Conservation (phyloP, 2,888 invertebrate species). For the Litoditis marina region DNA sequence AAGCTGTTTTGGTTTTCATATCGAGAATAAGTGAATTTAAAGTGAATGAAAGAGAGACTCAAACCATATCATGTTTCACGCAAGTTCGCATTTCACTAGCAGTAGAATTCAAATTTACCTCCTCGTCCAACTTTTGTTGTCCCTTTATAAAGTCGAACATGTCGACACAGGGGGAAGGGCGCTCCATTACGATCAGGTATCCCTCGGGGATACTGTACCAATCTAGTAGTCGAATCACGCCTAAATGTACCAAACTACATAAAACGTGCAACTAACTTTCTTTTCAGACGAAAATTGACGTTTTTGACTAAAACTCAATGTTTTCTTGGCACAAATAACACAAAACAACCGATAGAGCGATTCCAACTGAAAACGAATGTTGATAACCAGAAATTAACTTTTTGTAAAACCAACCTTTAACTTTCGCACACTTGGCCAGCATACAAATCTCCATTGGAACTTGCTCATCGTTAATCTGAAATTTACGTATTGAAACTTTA, state of each 20-base stretch:
- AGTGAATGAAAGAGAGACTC: no score
- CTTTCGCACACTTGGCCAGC: conserved; percentile 50
- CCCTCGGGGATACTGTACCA: conserved; percentile 60
- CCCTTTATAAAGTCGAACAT: conserved; percentile 57
- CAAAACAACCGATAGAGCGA: no score
- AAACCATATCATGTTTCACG: no score
- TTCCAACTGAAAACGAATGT: no score
- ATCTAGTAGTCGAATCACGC: conserved; percentile 55
- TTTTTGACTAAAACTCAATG: no score
- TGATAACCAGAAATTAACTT: no score
- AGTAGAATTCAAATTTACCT: conserved; percentile 30
- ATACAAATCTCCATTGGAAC: conserved; percentile 60
- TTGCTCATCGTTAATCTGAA: conserved; percentile 55
- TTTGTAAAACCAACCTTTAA: conserved; percentile 20
- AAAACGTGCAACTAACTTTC: no score
- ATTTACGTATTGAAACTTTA: no score
- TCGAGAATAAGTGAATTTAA: no score
- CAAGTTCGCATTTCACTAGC: background rate
- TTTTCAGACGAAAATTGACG: no score
- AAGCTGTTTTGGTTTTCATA: no score
- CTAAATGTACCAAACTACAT: conserved; percentile 23
- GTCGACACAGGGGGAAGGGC: conserved; percentile 56
- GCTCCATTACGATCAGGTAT: conserved; percentile 59
- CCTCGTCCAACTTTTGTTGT: conserved; percentile 48
- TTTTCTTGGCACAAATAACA: no score